phyloP scores from a whole-genome alignment of 2,113 vertebrate genomes.

The Solea senegalensis region DNA sequence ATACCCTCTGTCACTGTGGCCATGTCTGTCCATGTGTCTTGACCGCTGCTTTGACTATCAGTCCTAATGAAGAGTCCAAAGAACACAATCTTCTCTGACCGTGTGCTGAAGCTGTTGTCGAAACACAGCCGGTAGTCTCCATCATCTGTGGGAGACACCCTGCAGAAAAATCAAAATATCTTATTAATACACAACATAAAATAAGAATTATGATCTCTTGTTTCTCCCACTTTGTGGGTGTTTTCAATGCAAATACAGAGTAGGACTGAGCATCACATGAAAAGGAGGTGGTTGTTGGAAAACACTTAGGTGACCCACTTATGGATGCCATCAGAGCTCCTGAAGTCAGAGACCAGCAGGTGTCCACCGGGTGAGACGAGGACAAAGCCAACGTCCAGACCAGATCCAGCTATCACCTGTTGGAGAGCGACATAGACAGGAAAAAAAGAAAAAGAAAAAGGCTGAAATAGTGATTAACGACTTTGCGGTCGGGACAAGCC shows the following conservation, averaged over 20 bases:
- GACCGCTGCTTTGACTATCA: slow-evolving; percentile 65
- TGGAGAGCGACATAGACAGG: neutral
- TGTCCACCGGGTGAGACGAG: slow-evolving; percentile 84
- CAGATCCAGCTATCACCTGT: slow-evolving; percentile 89
- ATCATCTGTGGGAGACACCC: slow-evolving; percentile 84
- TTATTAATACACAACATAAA: neutral
- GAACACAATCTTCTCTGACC: slow-evolving; percentile 90
- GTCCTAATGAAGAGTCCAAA: slow-evolving; percentile 83
- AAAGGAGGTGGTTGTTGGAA: neutral
- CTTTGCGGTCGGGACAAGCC: no score
- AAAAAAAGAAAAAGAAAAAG: no score
- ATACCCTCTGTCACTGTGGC: slow-evolving; percentile 75
- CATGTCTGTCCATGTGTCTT: slow-evolving; percentile 76
- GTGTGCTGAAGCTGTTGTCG: slow-evolving; percentile 91
- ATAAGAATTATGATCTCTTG: neutral
- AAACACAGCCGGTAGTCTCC: slow-evolving; percentile 92
- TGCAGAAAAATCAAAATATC: slow-evolving; percentile 43
- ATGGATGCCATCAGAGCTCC: slow-evolving; percentile 86
- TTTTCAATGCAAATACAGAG: neutral
- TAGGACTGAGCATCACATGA: neutral
- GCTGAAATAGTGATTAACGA: no score
- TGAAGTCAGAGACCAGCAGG: slow-evolving; percentile 83
- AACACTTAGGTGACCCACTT: slow-evolving; percentile 75
- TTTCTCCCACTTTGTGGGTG: neutral
- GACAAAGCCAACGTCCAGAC: slow-evolving; percentile 87